These are phyloP conservation scores for Puma concolor DNA, from an alignment of 2,113 vertebrate species.

Conservation along the genomic window DNA sequence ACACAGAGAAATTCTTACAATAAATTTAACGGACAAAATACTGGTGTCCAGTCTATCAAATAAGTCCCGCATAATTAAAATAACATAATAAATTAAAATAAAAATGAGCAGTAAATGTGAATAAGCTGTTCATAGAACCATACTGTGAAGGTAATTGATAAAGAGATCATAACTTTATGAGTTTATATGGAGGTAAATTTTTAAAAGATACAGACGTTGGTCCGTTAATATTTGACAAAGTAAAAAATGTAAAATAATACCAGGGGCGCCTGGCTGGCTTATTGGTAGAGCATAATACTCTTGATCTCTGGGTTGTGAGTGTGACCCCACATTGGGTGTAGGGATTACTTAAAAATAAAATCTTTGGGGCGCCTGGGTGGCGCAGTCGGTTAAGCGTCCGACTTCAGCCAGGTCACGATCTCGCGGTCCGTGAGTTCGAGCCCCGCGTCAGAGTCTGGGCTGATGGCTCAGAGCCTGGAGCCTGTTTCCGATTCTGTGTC, in stretches of 20 bases:
- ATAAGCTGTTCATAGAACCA: neutral
- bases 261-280: no score
- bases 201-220: neutral
- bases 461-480: no score
- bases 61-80: neutral
- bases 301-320: no score
- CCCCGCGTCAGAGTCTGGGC: no score
- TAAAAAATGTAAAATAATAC: neutral
- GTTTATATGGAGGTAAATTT: neutral
- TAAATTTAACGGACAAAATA: neutral
- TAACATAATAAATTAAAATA: neutral
- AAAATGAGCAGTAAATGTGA: neutral
- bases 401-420: no score
- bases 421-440: no score
- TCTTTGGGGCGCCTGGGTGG: no score
- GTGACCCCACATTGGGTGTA: no score
- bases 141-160: neutral
- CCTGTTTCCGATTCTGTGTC: no score
- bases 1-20: neutral
- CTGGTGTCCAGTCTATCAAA: neutral
- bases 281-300: no score
- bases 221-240: neutral
- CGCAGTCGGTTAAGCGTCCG: no score
- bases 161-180: neutral
- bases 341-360: no score